phyloP scores from a whole-genome alignment of 2,113 vertebrate species.

The Oplegnathus fasciatus region DNA sequence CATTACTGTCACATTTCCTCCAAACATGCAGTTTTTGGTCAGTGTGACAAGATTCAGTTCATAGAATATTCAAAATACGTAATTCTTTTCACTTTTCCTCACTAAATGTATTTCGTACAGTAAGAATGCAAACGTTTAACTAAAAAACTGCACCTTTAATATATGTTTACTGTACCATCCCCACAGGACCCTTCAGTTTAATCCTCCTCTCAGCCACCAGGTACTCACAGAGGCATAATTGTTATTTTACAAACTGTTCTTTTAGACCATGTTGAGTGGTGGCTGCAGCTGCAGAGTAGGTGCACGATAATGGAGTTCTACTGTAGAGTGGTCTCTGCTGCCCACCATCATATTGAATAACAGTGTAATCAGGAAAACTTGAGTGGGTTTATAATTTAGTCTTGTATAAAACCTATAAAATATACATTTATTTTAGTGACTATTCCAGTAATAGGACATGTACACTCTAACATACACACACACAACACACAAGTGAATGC shows the following conservation, averaged over 20 bases:
- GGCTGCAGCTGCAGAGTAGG: neutral
- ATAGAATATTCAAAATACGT: neutral
- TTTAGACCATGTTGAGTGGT: neutral
- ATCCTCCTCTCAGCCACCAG: neutral
- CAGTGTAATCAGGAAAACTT: conserved; percentile 8
- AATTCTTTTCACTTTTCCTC: neutral
- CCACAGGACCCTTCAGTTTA: neutral
- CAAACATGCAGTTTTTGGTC: neutral
- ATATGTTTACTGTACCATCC: neutral
- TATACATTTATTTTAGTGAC: conserved; percentile 17
- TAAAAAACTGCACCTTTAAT: neutral
- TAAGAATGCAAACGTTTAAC: neutral
- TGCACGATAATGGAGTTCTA: conserved; percentile 19
- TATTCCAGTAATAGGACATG: conserved; percentile 14
- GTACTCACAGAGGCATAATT: neutral
- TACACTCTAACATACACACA: neutral
- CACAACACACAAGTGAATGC: neutral
- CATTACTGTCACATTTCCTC: neutral
- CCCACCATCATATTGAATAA: conserved; percentile 7
- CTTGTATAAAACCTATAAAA: conserved; percentile 12
- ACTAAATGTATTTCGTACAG: neutral
- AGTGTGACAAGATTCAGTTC: neutral
- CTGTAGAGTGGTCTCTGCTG: conserved; percentile 12
- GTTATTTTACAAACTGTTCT: conserved; percentile 11
- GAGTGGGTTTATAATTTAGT: neutral